Evolutionary conservation across 2,113 vertebrate genomes (phyloP).

Genomic region (pig (Sus scrofa)): DNA sequence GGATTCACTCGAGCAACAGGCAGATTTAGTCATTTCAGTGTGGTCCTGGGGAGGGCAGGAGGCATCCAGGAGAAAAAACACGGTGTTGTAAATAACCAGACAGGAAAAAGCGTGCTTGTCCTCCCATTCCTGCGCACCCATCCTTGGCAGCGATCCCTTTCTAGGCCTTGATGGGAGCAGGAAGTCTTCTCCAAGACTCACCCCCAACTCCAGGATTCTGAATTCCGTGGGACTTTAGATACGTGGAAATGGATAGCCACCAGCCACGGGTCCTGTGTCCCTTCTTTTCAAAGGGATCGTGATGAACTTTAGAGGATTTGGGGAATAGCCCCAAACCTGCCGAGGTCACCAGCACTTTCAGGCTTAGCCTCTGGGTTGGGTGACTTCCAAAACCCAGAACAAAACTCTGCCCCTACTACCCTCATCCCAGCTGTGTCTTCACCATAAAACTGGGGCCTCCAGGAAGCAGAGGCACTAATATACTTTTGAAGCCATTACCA

Average conservation of each 20-base stretch:
- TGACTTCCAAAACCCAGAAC: neutral
- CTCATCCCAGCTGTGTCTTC: neutral
- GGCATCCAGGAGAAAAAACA: constrained; percentile 77
- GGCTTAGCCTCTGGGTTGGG: neutral
- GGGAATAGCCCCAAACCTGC: neutral
- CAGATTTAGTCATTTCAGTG: constrained; percentile 86
- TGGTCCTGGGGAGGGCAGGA: constrained; percentile 85
- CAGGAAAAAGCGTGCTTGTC: constrained; percentile 82
- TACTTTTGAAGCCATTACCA: neutral
- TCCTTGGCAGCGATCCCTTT: constrained; percentile 35
- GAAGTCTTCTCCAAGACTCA: neutral
- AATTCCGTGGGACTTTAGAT: constrained; percentile 34
- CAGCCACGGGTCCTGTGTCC: neutral
- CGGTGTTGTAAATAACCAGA: constrained; percentile 80
- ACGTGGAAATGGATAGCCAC: neutral
- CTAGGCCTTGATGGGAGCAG: neutral
- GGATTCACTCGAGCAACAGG: constrained; percentile 84
- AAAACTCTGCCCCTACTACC: neutral
- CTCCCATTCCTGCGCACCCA: constrained; percentile 59
- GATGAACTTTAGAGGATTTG: neutral
- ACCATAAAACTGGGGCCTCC: neutral
- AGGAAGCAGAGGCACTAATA: neutral
- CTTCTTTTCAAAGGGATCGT: neutral
- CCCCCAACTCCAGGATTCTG: constrained; percentile 12
- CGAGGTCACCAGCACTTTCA: neutral